A percentile compares a stretch with the other conserved stretches of the same genome.
These are phyloP conservation scores for Bimastos eiseni DNA, from an alignment of 2,888 invertebrate species.

Conservation along the genomic window DNA sequence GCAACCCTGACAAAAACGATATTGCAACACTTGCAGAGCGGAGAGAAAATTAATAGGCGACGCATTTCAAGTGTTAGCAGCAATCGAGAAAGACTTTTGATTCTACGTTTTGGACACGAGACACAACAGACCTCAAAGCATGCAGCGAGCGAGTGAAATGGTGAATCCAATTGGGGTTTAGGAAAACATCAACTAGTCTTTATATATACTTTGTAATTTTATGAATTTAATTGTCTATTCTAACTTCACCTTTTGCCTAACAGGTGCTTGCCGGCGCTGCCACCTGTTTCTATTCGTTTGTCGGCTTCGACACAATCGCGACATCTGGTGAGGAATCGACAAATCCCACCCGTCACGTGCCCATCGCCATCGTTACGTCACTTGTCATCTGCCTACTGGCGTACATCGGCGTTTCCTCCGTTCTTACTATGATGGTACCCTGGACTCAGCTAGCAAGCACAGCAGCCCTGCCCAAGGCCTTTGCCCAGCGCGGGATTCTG, in stretches of 20 bases:
- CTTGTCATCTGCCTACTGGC: conserved; percentile 50
- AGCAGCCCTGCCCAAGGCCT: conserved; percentile 51
- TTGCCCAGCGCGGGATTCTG: conserved; percentile 49
- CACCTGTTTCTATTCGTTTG: conserved; percentile 44
- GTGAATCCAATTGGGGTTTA: too few relatives aligned
- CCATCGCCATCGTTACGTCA: conserved; percentile 42
- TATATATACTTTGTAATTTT: background rate
- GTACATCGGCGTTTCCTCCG: conserved; percentile 54
- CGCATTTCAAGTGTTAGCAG: too few relatives aligned
- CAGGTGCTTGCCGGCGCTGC: conserved; percentile 43
- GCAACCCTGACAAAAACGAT: background rate
- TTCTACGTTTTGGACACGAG: too few relatives aligned
- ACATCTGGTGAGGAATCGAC: conserved; percentile 44
- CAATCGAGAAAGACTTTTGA: too few relatives aligned
- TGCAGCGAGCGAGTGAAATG: too few relatives aligned
- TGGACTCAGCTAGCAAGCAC: conserved; percentile 44
- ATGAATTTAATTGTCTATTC: background rate
- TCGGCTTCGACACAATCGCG: conserved; percentile 44
- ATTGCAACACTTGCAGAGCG: too few relatives aligned
- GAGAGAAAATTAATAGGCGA: too few relatives aligned
- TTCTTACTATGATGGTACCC: conserved; percentile 52
- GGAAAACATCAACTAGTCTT: background rate
- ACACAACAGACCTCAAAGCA: too few relatives aligned
- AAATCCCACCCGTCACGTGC: conserved; percentile 41
- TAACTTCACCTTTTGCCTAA: background rate